Conservation (phyloP, 2,113 vertebrate species). For the Clarias gariepinus region DNA sequence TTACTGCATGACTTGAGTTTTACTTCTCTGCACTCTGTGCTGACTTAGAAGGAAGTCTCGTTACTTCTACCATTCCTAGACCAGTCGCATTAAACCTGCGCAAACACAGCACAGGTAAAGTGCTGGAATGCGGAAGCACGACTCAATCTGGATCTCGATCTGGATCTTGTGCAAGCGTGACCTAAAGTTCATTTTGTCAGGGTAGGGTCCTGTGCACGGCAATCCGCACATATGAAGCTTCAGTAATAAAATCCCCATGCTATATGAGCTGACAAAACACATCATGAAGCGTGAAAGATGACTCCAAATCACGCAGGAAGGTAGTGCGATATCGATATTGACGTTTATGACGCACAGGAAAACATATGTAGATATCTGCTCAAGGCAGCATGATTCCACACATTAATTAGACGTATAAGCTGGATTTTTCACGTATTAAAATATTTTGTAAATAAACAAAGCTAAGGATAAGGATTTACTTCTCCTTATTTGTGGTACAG, state of each 20-base stretch:
- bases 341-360: background rate
- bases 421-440: too few species aligned
- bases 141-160: background rate
- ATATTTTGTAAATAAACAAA: too few species aligned
- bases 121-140: slow-evolving; percentile 52
- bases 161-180: too few species aligned
- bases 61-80: background rate
- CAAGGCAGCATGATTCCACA: background rate
- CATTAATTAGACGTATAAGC: too few species aligned
- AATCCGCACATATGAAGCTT: background rate
- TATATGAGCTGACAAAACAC: background rate
- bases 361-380: background rate
- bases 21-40: background rate
- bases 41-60: slow-evolving; percentile 45
- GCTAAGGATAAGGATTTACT: too few species aligned
- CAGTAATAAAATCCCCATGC: background rate
- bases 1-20: background rate
- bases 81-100: slow-evolving; percentile 2
- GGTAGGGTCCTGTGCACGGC: background rate
- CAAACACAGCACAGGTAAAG: slow-evolving; percentile 44
- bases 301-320: background rate
- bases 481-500: too few species aligned
- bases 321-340: background rate
- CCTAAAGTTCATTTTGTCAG: background rate
- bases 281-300: background rate